Conservation (phyloP, 2,113 vertebrate genomes). For the Stegostoma tigrinum region DNA sequence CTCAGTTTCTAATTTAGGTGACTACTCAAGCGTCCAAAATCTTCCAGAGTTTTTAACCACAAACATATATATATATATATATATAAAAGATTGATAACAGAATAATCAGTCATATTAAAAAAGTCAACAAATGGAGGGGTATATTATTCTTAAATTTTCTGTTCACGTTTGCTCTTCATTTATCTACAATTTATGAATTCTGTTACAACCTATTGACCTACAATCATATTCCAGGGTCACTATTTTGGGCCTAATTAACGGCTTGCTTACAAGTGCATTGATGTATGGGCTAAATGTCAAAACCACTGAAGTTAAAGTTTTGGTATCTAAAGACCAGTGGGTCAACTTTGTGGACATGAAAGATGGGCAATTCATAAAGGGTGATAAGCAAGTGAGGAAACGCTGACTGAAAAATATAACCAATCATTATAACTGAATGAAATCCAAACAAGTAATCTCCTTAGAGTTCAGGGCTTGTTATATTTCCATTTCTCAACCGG, state of each 20-base stretch:
- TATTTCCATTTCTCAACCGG: not conserved
- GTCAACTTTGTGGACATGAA: not conserved
- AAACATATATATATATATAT: too few species aligned
- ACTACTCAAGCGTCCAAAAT: not conserved
- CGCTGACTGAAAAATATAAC: not conserved
- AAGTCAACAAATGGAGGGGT: not conserved
- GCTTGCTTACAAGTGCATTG: not conserved
- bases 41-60: not conserved
- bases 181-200: not conserved
- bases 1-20: not conserved
- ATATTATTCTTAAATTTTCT: not conserved
- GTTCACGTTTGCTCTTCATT: not conserved
- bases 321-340: not conserved
- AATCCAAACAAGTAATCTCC: not conserved
- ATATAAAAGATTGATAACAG: not conserved
- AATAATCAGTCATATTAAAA: not conserved
- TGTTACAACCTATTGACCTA: not conserved
- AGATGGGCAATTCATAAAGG: not conserved
- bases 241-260: not conserved
- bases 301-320: too few species aligned
- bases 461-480: not conserved
- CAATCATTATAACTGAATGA: not conserved
- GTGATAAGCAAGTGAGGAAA: not conserved
- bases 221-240: not conserved
- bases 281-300: too few species aligned